Evolutionary conservation across 2,113 vertebrate species (phyloP).

Genomic region (Ageneiosus marmoratus): DNA sequence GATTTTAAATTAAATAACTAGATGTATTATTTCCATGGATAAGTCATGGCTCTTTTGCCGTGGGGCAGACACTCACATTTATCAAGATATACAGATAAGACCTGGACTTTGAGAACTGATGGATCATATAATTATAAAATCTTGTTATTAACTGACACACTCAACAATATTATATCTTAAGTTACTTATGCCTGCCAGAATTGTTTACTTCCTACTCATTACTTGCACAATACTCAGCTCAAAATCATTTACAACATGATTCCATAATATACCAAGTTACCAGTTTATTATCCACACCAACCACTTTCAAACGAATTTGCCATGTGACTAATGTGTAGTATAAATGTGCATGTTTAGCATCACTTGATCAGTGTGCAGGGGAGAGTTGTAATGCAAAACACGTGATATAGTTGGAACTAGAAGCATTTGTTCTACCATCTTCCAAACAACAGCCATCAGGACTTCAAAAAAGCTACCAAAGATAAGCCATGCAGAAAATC

Average conservation of each 20-base stretch:
- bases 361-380: no score
- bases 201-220: neutral
- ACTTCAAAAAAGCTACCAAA: neutral
- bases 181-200: neutral
- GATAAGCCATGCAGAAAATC: neutral
- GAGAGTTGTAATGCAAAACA: neutral
- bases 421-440: neutral
- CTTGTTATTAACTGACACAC: constrained; percentile 60
- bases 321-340: neutral
- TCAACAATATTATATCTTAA: constrained; percentile 1
- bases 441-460: neutral
- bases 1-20: neutral
- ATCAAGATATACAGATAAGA: constrained; percentile 52
- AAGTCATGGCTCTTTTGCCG: neutral
- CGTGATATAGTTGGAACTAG: neutral
- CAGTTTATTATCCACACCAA: neutral
- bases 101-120: constrained; percentile 61
- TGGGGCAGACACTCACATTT: neutral
- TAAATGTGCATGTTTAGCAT: neutral
- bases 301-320: neutral
- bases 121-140: constrained; percentile 60
- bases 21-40: neutral
- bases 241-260: neutral
- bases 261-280: neutral
- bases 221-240: neutral